These are phyloP conservation scores for Mimumesa dahlbomi DNA, from an alignment of 2,888 invertebrate species.

Conservation along the genomic window DNA sequence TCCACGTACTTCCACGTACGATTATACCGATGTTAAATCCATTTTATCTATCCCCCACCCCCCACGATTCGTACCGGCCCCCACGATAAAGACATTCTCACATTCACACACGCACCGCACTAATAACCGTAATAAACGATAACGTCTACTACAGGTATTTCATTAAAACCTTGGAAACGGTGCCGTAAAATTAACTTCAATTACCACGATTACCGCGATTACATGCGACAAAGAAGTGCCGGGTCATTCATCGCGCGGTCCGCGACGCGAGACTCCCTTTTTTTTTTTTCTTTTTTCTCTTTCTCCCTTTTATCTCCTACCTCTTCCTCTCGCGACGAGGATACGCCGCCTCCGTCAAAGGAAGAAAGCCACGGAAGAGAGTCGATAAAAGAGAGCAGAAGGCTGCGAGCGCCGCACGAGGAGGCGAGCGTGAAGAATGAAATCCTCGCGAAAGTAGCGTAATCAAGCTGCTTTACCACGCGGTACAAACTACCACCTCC, in stretches of 20 bases:
- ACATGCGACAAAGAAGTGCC: constrained; percentile 24
- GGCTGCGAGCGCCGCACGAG: constrained; percentile 22
- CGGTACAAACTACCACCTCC: constrained; percentile 11
- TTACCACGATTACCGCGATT: constrained; percentile 43
- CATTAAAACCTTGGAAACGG: constrained; percentile 1
- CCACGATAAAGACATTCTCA: constrained; percentile 33
- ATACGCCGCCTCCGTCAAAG: constrained; percentile 29
- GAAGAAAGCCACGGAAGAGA: constrained; percentile 31
- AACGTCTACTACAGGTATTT: constrained; percentile 9
- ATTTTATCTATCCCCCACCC: constrained; percentile 33
- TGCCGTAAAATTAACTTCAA: constrained; percentile 11
- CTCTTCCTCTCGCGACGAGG: constrained; percentile 5
- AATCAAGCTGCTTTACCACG: constrained; percentile 50
- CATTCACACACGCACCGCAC: constrained; percentile 5
- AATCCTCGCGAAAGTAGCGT: constrained; percentile 59
- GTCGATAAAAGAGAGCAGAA: constrained; percentile 39
- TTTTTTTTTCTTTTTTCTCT: background rate
- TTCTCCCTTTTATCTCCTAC: background rate
- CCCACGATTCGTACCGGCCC: constrained; percentile 30
- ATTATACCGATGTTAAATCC: constrained; percentile 30
- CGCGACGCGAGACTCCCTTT: constrained; percentile 8
- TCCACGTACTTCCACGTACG: too few relatives aligned
- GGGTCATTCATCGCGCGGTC: constrained; percentile 24
- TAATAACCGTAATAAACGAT: constrained; percentile 4
- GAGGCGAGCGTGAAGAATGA: constrained; percentile 60